These are phyloP conservation scores for Hiodon tergisus DNA, from an alignment of 2,113 vertebrate genomes.

Conservation along the genomic window DNA sequence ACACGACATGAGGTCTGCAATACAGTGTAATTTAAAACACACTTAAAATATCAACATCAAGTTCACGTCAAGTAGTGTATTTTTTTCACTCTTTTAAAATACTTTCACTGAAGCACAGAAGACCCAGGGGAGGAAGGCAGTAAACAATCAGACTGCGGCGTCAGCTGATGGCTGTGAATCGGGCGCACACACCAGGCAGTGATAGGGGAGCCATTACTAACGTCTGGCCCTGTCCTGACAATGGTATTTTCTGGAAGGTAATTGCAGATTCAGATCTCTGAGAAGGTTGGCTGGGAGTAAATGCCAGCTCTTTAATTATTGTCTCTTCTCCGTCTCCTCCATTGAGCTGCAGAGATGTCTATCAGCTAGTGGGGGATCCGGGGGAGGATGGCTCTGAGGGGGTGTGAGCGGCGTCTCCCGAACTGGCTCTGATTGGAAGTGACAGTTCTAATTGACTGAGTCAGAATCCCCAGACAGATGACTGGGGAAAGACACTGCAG, in stretches of 20 bases:
- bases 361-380: conserved; percentile 70
- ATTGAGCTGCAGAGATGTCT: conserved; percentile 69
- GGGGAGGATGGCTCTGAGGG: conserved; percentile 87
- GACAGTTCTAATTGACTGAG: conserved; percentile 93
- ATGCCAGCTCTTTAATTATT: conserved; percentile 88
- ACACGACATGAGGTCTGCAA: background rate
- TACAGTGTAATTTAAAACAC: conserved; percentile 3
- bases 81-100: conserved; percentile 48
- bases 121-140: conserved; percentile 52
- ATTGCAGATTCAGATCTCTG: conserved; percentile 84
- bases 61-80: background rate
- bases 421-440: conserved; percentile 82
- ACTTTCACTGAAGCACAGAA: conserved; percentile 51
- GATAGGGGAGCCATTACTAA: conserved; percentile 69
- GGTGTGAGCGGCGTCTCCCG: conserved; percentile 85
- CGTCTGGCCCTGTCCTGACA: conserved; percentile 65
- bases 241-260: conserved; percentile 67
- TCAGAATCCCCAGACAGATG: conserved; percentile 79
- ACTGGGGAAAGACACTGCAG: conserved; percentile 88
- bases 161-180: conserved; percentile 65
- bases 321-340: conserved; percentile 69
- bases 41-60: background rate
- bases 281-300: conserved; percentile 82
- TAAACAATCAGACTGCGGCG: conserved; percentile 71
- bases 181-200: conserved; percentile 39